phyloP scores from a whole-genome alignment of 2,888 invertebrate species.

The Neoitamus cyanurus region DNA sequence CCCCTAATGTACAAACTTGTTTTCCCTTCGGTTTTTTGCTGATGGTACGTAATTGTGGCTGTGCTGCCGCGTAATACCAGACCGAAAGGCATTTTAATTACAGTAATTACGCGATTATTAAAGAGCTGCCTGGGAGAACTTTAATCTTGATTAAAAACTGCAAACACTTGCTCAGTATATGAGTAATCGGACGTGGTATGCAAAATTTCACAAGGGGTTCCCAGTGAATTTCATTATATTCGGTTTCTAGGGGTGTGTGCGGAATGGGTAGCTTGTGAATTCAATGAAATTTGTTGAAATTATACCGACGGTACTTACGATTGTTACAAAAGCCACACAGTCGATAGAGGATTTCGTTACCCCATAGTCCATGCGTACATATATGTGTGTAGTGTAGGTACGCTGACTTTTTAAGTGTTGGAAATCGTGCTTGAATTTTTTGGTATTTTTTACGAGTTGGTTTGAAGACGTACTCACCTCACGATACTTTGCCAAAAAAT shows the following conservation, averaged over 20 bases:
- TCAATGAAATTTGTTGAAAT: not conserved
- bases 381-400: too few relatives aligned
- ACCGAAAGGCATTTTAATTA: not conserved
- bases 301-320: too few relatives aligned
- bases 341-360: too few relatives aligned
- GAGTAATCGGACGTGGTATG: not conserved
- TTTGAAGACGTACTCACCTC: too few relatives aligned
- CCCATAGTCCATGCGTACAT: too few relatives aligned
- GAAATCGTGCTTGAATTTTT: too few relatives aligned
- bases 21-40: not conserved
- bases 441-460: too few relatives aligned
- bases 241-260: not conserved
- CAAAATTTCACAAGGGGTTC: not conserved
- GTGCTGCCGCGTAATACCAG: not conserved
- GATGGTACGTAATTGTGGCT: not conserved
- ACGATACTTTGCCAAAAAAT: too few relatives aligned
- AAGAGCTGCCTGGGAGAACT: not conserved
- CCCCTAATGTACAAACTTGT: not conserved
- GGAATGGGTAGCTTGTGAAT: not conserved
- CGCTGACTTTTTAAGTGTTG: too few relatives aligned
- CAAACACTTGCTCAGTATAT: not conserved
- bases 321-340: too few relatives aligned
- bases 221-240: not conserved
- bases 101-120: not conserved
- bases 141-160: slow-evolving; percentile 5